phyloP scores from a whole-genome alignment of 2,797 vertebrate genomes.

The Sebastes vulpes region DNA sequence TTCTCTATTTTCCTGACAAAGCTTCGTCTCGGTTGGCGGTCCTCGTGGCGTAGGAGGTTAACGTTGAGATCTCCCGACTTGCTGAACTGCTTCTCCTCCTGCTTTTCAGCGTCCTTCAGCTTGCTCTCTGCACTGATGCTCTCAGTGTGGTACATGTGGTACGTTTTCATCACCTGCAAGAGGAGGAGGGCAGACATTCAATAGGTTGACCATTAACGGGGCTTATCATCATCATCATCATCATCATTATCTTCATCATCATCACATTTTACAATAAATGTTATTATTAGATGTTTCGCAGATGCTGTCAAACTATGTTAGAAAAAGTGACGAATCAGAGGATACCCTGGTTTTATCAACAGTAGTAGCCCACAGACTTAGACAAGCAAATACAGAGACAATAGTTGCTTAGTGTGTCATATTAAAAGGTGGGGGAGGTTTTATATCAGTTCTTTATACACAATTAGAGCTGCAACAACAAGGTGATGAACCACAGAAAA shows the following conservation, averaged over 20 bases:
- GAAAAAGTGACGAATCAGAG: background rate
- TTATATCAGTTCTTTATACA: background rate
- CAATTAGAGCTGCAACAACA: background rate
- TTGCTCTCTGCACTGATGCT: constrained; percentile 98
- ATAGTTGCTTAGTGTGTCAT: background rate
- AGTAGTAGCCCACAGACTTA: background rate
- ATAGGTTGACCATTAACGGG: background rate
- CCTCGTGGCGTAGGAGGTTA: constrained; percentile 94
- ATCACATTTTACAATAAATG: background rate
- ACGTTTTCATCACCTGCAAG: constrained; percentile 99
- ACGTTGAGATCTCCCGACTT: constrained; percentile 95
- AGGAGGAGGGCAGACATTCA: background rate
- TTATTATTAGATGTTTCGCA: background rate
- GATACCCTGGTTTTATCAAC: background rate
- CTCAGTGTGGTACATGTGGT: constrained; percentile 99
- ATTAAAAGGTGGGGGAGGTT: background rate
- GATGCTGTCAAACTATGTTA: background rate
- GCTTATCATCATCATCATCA: background rate
- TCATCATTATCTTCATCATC: background rate
- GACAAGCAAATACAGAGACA: background rate
- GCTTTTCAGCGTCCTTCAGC: constrained; percentile 98
- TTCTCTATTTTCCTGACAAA: constrained; percentile 95
- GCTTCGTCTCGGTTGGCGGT: constrained; percentile 92
- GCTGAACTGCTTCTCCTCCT: constrained; percentile 98
- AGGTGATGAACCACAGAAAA: background rate